phyloP scores from a whole-genome alignment of 2,113 vertebrate genomes.

The Pelodiscus sinensis region DNA sequence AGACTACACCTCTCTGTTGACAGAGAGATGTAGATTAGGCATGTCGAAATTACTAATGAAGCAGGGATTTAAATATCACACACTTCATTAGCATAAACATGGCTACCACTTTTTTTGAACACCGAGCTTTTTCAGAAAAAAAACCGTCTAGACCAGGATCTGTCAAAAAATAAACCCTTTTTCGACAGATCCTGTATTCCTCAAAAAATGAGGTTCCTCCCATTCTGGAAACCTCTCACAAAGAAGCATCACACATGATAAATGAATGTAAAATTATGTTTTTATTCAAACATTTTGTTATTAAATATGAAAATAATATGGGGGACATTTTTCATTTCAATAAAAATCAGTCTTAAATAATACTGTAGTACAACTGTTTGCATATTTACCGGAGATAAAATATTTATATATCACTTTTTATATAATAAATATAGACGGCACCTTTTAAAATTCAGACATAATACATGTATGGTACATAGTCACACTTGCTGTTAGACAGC shows the following conservation, averaged over 20 bases:
- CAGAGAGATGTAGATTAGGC: too few relatives aligned
- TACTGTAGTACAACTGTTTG: slow-evolving; percentile 43
- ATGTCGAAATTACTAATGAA: too few relatives aligned
- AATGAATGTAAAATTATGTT: slow-evolving; percentile 9
- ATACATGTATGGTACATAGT: slow-evolving; percentile 20
- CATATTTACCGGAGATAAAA: not conserved
- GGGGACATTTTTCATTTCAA: slow-evolving; percentile 17
- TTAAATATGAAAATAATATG: not conserved
- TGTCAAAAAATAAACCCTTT: too few relatives aligned
- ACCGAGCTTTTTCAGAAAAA: too few relatives aligned
- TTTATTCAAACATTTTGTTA: slow-evolving; percentile 21
- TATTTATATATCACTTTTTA: not conserved
- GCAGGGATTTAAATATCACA: too few relatives aligned
- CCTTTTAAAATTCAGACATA: slow-evolving; percentile 25
- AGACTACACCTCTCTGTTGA: too few relatives aligned
- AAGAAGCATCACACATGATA: not conserved
- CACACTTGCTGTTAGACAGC: not conserved
- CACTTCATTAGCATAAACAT: too few relatives aligned
- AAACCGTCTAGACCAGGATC: too few relatives aligned
- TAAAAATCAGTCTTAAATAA: slow-evolving; percentile 20
- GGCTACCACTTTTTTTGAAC: too few relatives aligned
- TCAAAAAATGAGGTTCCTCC: not conserved
- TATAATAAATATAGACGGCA: slow-evolving; percentile 61
- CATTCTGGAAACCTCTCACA: not conserved
- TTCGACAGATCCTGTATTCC: too few relatives aligned